These are phyloP conservation scores for Lutjanus campechanus DNA, from an alignment of 2,797 vertebrate species.

Conservation along the genomic window DNA sequence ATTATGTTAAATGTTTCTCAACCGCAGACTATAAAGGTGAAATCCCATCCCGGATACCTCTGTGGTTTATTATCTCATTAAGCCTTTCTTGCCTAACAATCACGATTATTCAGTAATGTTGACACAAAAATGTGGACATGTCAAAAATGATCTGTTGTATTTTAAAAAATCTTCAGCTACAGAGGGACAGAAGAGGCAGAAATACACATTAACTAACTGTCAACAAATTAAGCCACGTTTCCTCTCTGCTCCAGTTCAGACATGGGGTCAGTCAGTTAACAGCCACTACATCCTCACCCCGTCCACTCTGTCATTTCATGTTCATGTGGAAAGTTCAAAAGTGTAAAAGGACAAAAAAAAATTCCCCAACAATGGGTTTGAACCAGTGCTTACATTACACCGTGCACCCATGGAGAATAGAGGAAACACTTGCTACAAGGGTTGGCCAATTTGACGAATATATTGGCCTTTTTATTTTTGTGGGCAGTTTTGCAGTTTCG, in stretches of 20 bases:
- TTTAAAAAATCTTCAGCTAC: no score
- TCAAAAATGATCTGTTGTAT: no score
- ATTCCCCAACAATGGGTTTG: not conserved
- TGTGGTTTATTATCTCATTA: constrained; percentile 4
- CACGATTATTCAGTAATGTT: no score
- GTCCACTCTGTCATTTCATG: not conserved
- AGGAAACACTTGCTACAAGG: not conserved
- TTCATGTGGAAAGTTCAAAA: constrained; percentile 2
- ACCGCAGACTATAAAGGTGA: constrained; percentile 4
- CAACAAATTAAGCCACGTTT: not conserved
- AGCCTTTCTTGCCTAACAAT: not conserved
- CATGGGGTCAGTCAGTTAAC: not conserved
- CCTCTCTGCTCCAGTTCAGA: not conserved
- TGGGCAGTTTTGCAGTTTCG: no score
- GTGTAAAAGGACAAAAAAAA: not conserved
- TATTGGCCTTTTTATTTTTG: no score
- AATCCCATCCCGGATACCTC: constrained; percentile 2
- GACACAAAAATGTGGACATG: no score
- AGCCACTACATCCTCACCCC: constrained; percentile 4
- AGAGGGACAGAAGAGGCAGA: no score
- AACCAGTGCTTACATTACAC: not conserved
- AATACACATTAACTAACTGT: no score
- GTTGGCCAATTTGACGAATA: no score
- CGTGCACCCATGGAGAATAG: not conserved
- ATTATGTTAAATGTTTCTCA: constrained; percentile 30